phyloP scores from a whole-genome alignment of 2,888 invertebrate species.

The Pheosia gnoma region DNA sequence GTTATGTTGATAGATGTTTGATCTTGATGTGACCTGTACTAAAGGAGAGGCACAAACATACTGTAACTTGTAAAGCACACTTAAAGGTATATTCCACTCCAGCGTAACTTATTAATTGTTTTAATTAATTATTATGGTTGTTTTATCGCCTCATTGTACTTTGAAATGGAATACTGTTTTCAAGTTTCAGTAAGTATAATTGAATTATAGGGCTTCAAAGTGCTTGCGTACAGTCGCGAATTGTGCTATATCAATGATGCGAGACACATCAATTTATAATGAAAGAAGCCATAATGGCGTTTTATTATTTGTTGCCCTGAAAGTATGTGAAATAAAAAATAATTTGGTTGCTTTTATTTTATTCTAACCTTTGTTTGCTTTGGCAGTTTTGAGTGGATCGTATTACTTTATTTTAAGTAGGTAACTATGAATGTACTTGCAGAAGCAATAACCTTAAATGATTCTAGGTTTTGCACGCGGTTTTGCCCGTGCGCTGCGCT shows the following conservation, averaged over 20 bases:
- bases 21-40: no score
- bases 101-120: background rate
- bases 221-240: background rate
- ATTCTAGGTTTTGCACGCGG: no score
- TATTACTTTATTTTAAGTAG: background rate
- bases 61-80: background rate
- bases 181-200: conserved; percentile 1
- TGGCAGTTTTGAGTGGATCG: background rate
- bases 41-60: no score
- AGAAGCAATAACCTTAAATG: no score
- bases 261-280: background rate
- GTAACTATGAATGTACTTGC: no score
- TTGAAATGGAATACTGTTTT: conserved; percentile 6
- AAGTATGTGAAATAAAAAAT: background rate
- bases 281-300: background rate
- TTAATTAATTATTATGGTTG: conserved; percentile 6
- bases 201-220: background rate
- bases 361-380: background rate
- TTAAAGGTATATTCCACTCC: background rate
- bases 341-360: background rate
- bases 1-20: no score
- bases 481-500: no score
- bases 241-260: background rate
- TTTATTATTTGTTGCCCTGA: background rate
- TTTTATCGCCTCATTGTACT: conserved; percentile 1